Evolutionary conservation across 92 coral and sea anemone species (phyloP).

Genomic region (Umimayanthus chanpuru): DNA sequence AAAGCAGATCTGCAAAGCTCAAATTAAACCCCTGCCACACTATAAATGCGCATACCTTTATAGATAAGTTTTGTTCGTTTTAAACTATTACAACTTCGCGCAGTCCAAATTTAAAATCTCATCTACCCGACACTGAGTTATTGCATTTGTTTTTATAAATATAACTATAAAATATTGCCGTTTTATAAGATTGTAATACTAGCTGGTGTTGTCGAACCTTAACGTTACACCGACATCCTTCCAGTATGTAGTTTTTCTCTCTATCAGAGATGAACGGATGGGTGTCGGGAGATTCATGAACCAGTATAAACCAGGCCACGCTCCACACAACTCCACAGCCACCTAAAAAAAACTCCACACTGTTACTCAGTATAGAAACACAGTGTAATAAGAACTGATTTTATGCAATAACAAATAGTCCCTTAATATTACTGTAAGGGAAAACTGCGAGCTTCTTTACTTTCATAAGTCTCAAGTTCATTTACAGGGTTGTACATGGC

Average conservation of each 20-base stretch:
- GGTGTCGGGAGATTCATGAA: slow-evolving; percentile 12
- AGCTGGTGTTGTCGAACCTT: neutral
- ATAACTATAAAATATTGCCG: neutral
- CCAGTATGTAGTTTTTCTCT: slow-evolving; percentile 11
- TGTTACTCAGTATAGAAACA: neutral
- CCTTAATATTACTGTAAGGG: too few relatives aligned
- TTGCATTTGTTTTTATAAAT: neutral
- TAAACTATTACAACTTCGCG: too few relatives aligned
- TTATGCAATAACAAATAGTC: too few relatives aligned
- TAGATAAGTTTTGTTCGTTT: too few relatives aligned
- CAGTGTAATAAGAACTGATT: neutral
- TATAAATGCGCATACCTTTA: too few relatives aligned
- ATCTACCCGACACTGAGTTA: neutral
- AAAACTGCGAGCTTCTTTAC: too few relatives aligned
- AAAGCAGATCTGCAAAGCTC: too few relatives aligned
- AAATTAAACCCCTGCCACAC: too few relatives aligned
- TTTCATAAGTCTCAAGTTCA: neutral
- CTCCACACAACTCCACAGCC: slow-evolving; percentile 37
- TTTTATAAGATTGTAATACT: neutral
- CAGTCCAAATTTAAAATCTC: too few relatives aligned
- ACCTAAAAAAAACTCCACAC: neutral
- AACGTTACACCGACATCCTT: neutral
- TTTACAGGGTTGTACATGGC: too few relatives aligned
- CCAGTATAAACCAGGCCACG: slow-evolving; percentile 15
- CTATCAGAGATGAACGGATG: slow-evolving; percentile 20